Evolutionary conservation across 2,113 vertebrate genomes (phyloP).

Genomic region (Propithecus coquereli): DNA sequence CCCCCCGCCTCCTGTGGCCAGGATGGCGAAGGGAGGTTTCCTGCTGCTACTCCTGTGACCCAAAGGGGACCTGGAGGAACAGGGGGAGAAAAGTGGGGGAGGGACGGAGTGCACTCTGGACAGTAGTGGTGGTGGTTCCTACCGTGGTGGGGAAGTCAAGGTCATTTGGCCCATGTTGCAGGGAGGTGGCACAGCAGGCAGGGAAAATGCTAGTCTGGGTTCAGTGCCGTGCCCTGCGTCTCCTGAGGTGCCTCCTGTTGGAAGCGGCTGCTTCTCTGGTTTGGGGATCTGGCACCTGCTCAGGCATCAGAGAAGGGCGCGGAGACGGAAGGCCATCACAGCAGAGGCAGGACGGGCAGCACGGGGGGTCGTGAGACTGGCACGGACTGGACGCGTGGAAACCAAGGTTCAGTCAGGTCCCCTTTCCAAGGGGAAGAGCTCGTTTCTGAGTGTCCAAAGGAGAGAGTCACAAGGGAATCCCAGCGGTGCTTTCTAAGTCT

Average conservation of each 20-base stretch:
- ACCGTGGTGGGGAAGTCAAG: neutral
- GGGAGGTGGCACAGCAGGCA: neutral
- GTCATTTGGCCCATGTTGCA: neutral
- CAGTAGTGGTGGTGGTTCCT: neutral
- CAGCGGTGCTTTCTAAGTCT: neutral
- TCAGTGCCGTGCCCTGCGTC: neutral
- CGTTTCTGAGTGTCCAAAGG: neutral
- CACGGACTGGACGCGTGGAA: neutral
- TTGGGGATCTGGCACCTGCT: neutral
- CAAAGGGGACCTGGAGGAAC: no score
- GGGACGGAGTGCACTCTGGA: neutral
- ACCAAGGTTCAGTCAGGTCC: neutral
- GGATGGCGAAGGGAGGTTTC: neutral
- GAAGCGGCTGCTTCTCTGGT: neutral
- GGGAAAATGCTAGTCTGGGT: neutral
- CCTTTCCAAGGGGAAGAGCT: neutral
- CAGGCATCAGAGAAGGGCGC: neutral
- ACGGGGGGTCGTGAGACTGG: fast-evolving
- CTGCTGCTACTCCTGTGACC: neutral
- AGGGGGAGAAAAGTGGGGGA: neutral
- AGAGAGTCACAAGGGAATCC: neutral
- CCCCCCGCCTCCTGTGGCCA: neutral
- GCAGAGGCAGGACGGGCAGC: neutral
- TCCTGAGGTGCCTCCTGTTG: neutral
- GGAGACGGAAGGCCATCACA: neutral